Base-by-base conservation (phyloP, 2,888 invertebrate genomes). In the Antheraea yamamai region DNA sequence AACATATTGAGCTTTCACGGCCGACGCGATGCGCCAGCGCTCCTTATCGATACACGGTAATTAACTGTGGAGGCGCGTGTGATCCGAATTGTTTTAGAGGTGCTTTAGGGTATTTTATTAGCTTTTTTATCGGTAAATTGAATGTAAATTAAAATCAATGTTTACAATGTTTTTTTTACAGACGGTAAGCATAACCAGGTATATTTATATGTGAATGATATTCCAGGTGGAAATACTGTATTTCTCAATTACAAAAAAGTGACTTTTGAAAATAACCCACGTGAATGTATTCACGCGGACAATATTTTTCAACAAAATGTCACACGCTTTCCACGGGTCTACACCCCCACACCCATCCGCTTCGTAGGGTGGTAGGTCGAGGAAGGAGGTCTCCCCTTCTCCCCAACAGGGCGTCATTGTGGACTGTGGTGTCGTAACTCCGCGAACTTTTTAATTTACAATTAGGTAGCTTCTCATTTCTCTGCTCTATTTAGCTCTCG, bases 291-390 rank as follows among this genome's bases (percentile, higher is more conserved):
- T 93, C 92, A 92, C 89, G 92, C 90, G 92, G 91, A 94, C 94
- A 94, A 95, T 95, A 95, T 95, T 94, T 95, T 94, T 93, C 94
- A 95, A 95, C 94, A 94, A 93, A 94, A 93, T 94, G 94, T 95
- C 94, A 94, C 94, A 94, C 93, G 93, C 92, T 93, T 93, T 94
- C 93, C 92, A 91, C 94, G 92, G 90, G 88, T 90, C 90, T 89
- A 85, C 92, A 84, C 88, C 88, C 89, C 83, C 85, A 83, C 80
- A 81, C 84, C 84, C 84, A 78, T 70, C 35, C n/a, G 39, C 39
- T 39, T 70, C 39, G 30, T 30, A 66, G 30, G 82, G 83, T 77
- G 77, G 80, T 81, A 75, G 80, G 75, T 76, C 79, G 77, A 70
- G 79, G 78, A 79, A 78, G 82, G 81, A 75, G 78, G 79, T 79